These are phyloP conservation scores for Cercopithecus mitis DNA, from an alignment of 2,797 vertebrate species.

Conservation along the genomic window DNA sequence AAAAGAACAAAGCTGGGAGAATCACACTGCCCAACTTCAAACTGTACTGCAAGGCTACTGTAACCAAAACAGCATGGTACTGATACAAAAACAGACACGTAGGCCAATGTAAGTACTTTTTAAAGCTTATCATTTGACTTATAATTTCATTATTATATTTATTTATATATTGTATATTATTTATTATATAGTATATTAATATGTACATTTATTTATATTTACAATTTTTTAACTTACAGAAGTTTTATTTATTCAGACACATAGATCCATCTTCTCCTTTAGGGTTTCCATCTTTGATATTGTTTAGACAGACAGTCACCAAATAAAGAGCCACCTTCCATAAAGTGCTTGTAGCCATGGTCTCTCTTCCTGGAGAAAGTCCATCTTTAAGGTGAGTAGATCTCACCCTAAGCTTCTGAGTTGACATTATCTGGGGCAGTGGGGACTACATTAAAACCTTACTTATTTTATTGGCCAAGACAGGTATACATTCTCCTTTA, in stretches of 20 bases:
- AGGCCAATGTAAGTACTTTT: background rate
- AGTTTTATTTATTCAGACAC: background rate
- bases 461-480: background rate
- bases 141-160: background rate
- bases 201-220: background rate
- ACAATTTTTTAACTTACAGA: background rate
- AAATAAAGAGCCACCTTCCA: background rate
- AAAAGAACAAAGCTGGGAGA: background rate
- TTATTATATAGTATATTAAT: background rate
- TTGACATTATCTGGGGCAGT: background rate
- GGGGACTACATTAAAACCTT: background rate
- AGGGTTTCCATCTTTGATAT: background rate
- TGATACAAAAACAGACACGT: background rate
- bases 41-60: background rate
- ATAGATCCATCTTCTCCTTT: background rate
- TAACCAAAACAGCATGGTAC: background rate
- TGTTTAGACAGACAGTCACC: background rate
- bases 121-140: background rate
- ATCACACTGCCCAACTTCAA: background rate
- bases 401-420: background rate
- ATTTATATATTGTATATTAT: background rate
- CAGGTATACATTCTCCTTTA: background rate
- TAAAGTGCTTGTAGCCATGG: background rate
- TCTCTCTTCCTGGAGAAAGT: background rate
- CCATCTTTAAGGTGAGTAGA: too few species aligned